These are phyloP conservation scores for Cylas formicarius DNA, from an alignment of 1,140 invertebrate genomes.

Conservation along the genomic window DNA sequence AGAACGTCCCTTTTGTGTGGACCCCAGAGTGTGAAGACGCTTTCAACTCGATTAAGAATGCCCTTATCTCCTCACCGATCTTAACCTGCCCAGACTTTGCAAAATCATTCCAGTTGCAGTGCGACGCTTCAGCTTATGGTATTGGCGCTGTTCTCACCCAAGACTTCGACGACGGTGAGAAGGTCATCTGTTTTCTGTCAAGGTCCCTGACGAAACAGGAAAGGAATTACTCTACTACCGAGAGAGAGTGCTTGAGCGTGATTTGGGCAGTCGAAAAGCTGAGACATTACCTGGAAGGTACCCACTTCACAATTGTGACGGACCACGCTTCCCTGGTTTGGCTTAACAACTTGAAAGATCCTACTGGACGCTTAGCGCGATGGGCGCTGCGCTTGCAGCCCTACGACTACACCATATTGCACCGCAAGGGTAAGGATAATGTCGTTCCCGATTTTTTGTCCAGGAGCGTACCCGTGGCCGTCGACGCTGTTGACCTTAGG, in stretches of 20 bases:
- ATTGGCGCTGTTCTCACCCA: slow-evolving; percentile 29
- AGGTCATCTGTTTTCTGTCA: slow-evolving; percentile 27
- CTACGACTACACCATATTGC: slow-evolving; percentile 33
- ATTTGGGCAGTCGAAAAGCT: slow-evolving; percentile 43
- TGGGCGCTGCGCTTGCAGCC: slow-evolving; percentile 28
- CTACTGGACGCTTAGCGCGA: slow-evolving; percentile 21
- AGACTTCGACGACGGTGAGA: slow-evolving; percentile 11
- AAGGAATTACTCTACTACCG: slow-evolving; percentile 42
- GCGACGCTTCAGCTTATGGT: slow-evolving; percentile 22
- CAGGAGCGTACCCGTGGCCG: neutral
- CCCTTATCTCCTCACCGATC: slow-evolving; percentile 22
- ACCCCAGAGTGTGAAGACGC: slow-evolving; percentile 12
- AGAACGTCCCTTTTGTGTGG: slow-evolving; percentile 23
- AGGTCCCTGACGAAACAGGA: slow-evolving; percentile 26
- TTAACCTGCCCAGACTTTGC: slow-evolving; percentile 28
- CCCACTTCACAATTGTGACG: slow-evolving; percentile 43
- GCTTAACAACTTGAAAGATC: slow-evolving; percentile 12
- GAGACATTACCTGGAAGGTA: slow-evolving; percentile 40
- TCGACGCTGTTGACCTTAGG: neutral
- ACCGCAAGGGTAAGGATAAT: slow-evolving; percentile 14
- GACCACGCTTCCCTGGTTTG: slow-evolving; percentile 21
- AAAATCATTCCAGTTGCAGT: slow-evolving; percentile 21
- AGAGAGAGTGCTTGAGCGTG: slow-evolving; percentile 45
- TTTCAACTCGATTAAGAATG: slow-evolving; percentile 22
- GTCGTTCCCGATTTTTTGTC: slow-evolving; percentile 14